Evolutionary conservation across 1,140 invertebrate species (phyloP), one percentile per base, ranked within the genome.

Genomic region (Leucophenga varia): DNA sequence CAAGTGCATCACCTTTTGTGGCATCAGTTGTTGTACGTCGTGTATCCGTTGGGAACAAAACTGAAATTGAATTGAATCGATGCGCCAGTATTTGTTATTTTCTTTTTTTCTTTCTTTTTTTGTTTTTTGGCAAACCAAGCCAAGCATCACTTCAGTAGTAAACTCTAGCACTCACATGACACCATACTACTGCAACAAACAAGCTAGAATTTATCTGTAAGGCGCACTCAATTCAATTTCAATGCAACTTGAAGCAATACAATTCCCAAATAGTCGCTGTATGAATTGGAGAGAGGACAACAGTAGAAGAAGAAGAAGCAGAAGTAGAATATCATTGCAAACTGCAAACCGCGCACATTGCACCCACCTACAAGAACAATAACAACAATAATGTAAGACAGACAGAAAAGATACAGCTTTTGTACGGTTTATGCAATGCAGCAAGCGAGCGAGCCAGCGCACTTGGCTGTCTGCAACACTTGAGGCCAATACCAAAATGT

Each of bases 51-150:
- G 39, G 39, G 25, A 41, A 30, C 12, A 7, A 28, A 41, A 41
- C 6, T 41, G 39, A 41, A 41, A 41, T 41, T 41, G 39, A 41
- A 41, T 41, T 41, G 39, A 41, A 41, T 25, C 39, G 39, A 41
- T 22, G 5, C 25, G 39, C 12, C n/a, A 8, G 25, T 22, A 6
- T 8, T 22, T 7, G 4, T 41, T 7, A 22, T 21, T 7, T 41
- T 21, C 10, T 22, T 7, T 22, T 41, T 7, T 41, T 21, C 17
- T 41, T 21, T 41, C 22, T 41, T 17, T 41, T 41, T 41, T 8
- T 6, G 13, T 20, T 41, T 37, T 37, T 37, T 37, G 3, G 35
- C 35, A 37, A 25, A 25, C 22, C 22, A n/a, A n/a, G 22, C 22
- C 22, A 25, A 25, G 5, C 22, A 25, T 5, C 22, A 25, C 22